Evolutionary conservation across 2,113 vertebrate species (phyloP).

Genomic region (Isichthys henryi): DNA sequence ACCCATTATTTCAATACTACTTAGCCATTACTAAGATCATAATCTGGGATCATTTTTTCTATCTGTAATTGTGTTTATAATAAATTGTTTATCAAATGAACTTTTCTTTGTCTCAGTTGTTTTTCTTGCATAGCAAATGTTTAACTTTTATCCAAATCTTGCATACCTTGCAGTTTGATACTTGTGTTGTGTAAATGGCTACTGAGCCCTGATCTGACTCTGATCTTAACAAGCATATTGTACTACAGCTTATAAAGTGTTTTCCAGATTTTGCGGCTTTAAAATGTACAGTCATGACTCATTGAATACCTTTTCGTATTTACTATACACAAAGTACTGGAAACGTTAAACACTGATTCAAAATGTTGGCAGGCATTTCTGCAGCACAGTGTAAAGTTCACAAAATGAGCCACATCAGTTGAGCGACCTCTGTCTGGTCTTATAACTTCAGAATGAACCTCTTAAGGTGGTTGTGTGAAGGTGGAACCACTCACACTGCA

Average conservation of each 20-base stretch:
- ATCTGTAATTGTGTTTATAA: neutral
- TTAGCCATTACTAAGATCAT: neutral
- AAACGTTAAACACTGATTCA: neutral
- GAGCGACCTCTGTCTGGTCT: neutral
- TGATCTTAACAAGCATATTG: neutral
- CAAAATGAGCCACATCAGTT: neutral
- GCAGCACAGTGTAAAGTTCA: neutral
- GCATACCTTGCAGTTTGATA: neutral
- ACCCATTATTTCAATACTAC: neutral
- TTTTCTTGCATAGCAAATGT: neutral
- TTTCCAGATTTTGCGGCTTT: neutral
- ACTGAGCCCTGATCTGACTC: neutral
- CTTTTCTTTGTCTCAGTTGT: neutral
- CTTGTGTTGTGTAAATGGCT: neutral
- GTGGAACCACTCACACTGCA: neutral
- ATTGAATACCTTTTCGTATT: neutral
- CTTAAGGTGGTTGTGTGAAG: too few species aligned
- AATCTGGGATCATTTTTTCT: neutral
- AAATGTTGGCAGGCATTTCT: neutral
- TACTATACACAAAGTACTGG: neutral
- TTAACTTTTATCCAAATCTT: neutral
- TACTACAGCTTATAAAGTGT: neutral
- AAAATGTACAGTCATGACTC: neutral
- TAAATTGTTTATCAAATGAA: neutral
- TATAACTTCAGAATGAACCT: neutral